Evolutionary conservation across 2,797 vertebrate genomes (phyloP).

Genomic region (Sebastes cheni): DNA sequence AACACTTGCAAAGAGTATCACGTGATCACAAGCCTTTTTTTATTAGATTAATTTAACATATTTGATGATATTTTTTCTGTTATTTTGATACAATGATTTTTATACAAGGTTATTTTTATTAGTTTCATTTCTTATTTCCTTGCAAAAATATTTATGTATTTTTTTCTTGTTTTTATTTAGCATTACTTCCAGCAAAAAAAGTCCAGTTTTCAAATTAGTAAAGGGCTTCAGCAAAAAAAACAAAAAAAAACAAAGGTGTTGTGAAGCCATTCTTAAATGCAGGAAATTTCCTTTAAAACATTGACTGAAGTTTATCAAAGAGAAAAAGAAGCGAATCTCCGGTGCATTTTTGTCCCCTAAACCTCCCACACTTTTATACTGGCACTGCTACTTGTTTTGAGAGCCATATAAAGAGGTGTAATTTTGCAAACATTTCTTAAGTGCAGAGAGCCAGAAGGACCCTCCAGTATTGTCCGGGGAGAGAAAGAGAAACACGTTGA

Average conservation of each 20-base stretch:
- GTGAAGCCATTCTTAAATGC: conserved; percentile 7
- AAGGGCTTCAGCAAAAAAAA: too few relatives aligned
- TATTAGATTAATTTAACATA: background rate
- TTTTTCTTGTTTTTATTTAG: background rate
- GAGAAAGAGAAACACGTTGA: conserved; percentile 90
- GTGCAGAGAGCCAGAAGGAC: conserved; percentile 86
- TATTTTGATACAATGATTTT: background rate
- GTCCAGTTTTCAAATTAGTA: background rate
- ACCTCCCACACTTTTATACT: conserved; percentile 79
- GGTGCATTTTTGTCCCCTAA: conserved; percentile 36
- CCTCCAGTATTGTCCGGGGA: conserved; percentile 83
- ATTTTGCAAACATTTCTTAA: conserved; percentile 94
- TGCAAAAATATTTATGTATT: background rate
- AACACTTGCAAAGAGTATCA: background rate
- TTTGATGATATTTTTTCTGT: background rate
- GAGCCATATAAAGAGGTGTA: conserved; percentile 86
- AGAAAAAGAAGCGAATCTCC: conserved; percentile 41
- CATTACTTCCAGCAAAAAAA: background rate
- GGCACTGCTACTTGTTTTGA: conserved; percentile 82
- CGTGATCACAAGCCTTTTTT: background rate
- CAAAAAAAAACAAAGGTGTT: background rate
- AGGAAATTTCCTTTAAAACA: conserved; percentile 32
- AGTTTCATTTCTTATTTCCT: background rate
- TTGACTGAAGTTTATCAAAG: conserved; percentile 46
- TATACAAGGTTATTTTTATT: background rate